Base-by-base conservation (phyloP, 2,888 invertebrate genomes). In the Cactoblastis cactorum region DNA sequence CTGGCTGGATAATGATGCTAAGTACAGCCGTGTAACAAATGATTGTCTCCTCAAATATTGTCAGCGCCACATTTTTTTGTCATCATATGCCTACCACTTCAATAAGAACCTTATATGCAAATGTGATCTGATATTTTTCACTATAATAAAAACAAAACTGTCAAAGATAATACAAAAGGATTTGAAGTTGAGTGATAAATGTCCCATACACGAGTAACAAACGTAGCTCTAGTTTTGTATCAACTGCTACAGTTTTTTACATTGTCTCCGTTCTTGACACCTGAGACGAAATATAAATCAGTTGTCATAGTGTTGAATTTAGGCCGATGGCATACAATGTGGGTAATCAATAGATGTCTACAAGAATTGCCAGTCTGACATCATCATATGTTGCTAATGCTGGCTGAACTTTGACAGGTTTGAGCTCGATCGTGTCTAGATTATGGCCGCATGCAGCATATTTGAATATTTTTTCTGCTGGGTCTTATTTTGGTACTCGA, bases 201-300 rank as follows among this genome's bases (percentile, higher is more conserved):
- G 80, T 74, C 62, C 58, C 56, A 65, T 63, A 65, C 67, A 68
- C 77, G 73, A 77, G 71, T 70, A 67, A 65, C 68, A 69, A 75
- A 77, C 77, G 76, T 77, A 70, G 69, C 76, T 71, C 72, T 41
- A 39, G 39, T 74, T 75, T 59, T 72, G 59, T 69, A 58, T 83
- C 78, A 72, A 80, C 80, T 80, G 82, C 67, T 74, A 72, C 66
- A 74, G 63, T 76, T 78, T 79, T 77, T 75, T 75, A 64, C 67
- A 66, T 63, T 70, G 76, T 77, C 74, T 74, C 65, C 62, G 65
- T 59, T 78, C 73, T 80, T 84, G 82, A 83, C 85, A 85, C 83
- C 83, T 82, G 83, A 79, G 79, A 65, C 66, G 57, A 59, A 66
- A 65, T 68, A 87, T 88, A 83, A 86, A 86, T 87, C 86, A 85